Percentiles rank a stretch among this genome's conserved stretches.
phyloP scores from a whole-genome alignment of 2,113 vertebrate genomes.

The Deroptyus accipitrinus region DNA sequence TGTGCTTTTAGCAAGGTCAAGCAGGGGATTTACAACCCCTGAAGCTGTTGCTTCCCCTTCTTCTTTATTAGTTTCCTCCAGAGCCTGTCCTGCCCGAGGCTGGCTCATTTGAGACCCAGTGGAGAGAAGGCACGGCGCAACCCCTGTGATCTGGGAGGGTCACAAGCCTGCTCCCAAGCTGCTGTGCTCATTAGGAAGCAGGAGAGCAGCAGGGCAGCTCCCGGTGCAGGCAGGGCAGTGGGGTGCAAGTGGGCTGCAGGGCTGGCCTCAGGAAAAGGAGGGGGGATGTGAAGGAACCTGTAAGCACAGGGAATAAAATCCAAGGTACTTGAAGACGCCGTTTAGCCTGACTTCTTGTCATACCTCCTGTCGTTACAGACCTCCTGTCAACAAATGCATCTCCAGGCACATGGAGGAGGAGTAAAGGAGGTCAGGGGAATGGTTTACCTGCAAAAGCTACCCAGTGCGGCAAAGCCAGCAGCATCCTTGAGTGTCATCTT shows the following conservation, averaged over 20 bases:
- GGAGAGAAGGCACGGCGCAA: rapidly evolving
- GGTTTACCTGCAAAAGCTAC: neutral
- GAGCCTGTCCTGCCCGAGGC: neutral
- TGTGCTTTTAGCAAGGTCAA: neutral
- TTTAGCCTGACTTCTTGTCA: neutral
- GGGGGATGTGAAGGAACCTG: neutral
- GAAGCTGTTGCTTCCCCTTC: neutral
- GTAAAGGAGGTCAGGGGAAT: neutral
- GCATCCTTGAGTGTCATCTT: neutral
- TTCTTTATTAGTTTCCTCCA: neutral
- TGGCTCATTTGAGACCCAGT: neutral
- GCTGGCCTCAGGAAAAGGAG: neutral
- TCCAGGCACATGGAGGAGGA: rapidly evolving
- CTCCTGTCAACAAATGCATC: neutral
- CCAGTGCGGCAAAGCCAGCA: neutral
- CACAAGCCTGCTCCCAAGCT: rapidly evolving
- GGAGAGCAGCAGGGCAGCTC: rapidly evolving
- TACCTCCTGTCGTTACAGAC: rapidly evolving
- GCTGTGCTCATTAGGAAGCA: neutral
- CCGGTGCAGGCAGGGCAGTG: rapidly evolving
- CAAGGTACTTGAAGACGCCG: neutral
- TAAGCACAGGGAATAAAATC: neutral
- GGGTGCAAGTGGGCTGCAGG: neutral
- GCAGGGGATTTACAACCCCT: neutral
- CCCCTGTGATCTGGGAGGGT: neutral